A percentile compares a stretch with the other conserved stretches of the same genome.
These are phyloP conservation scores for Gambusia yucatana DNA, from an alignment of 2,797 vertebrate species.

Conservation along the genomic window DNA sequence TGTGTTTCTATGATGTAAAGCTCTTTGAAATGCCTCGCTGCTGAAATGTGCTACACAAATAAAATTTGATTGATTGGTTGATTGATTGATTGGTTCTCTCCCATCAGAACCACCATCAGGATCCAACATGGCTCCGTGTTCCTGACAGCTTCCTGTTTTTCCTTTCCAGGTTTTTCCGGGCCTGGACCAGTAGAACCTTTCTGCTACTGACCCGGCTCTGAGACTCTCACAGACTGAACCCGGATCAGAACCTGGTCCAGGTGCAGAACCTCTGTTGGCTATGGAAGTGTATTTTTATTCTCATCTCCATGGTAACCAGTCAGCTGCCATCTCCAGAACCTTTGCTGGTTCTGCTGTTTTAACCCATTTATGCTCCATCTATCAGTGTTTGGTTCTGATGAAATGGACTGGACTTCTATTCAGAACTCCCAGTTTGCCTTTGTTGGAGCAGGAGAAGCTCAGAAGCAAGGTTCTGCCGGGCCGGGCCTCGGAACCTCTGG, in stretches of 20 bases:
- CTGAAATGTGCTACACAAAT: too few species aligned
- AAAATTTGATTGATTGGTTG: too few species aligned
- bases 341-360: slow-evolving; percentile 30
- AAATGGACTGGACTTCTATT: slow-evolving; percentile 5
- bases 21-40: too few species aligned
- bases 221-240: slow-evolving; percentile 7
- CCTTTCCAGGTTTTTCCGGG: slow-evolving; percentile 5
- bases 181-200: slow-evolving; percentile 6
- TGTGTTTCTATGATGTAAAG: too few species aligned
- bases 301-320: slow-evolving; percentile 17
- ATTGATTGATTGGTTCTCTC: not conserved
- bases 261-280: not conserved
- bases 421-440: slow-evolving; percentile 43
- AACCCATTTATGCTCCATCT: slow-evolving; percentile 44
- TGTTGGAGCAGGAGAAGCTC: slow-evolving; percentile 1
- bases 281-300: slow-evolving; percentile 42
- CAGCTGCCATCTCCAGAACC: slow-evolving; percentile 35
- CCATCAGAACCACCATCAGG: not conserved
- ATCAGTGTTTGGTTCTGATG: slow-evolving; percentile 46
- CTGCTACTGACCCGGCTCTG: slow-evolving; percentile 4
- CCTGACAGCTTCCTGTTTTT: not conserved
- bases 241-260: not conserved
- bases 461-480: not conserved
- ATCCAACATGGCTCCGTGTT: not conserved
- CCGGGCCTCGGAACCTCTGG: slow-evolving; percentile 16